These are phyloP conservation scores for pig (Sus scrofa) DNA, from an alignment of 2,113 vertebrate genomes.

Conservation along the genomic window T2T-Sscrofa CM000820.6:110749501-110750000, in stretches of 20 bases:
- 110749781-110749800: slow-evolving; percentile 37
- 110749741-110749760: slow-evolving; percentile 15
- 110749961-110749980: too few species aligned
- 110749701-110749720: not conserved
- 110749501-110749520: too few species aligned
- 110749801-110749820: not conserved
- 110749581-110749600: too few species aligned
- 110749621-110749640: too few species aligned
- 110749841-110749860: not conserved
- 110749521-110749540: too few species aligned
- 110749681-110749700: not conserved
- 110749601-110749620: too few species aligned
- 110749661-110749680: too few species aligned
- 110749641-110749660: too few species aligned
- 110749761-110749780: not conserved
- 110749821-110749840: not conserved
- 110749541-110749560: too few species aligned
- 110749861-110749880: not conserved
- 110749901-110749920: not conserved
- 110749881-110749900: not conserved
- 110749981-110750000: too few species aligned
- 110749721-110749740: not conserved
- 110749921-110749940: not conserved
- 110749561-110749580: too few species aligned
- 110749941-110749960: slow-evolving; percentile 23